These are phyloP conservation scores for Spea multiplicata DNA, from an alignment of 2,113 vertebrate genomes.

Conservation along the genomic window DNA sequence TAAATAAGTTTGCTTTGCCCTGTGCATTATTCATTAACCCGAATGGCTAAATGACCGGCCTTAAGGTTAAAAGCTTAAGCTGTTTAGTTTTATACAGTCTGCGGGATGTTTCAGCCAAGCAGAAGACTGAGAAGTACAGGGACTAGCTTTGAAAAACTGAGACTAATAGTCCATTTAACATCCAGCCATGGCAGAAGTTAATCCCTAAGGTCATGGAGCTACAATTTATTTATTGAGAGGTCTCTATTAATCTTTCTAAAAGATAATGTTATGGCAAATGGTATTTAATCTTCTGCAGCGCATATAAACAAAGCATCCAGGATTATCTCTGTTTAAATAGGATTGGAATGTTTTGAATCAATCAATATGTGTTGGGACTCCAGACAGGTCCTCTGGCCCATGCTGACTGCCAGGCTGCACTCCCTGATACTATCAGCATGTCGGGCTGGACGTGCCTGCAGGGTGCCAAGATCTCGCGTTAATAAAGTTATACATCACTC, in stretches of 20 bases:
- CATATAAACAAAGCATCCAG: constrained; percentile 29
- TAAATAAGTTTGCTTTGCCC: no score
- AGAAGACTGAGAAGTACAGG: no score
- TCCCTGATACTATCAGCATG: background rate
- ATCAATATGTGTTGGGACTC: constrained; percentile 17
- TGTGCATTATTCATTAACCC: no score
- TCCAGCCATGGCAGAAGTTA: background rate
- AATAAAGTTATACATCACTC: no score
- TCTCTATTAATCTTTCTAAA: constrained; percentile 20
- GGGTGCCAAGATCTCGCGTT: background rate
- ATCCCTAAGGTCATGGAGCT: background rate
- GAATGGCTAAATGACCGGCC: no score
- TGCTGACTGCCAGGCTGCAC: background rate
- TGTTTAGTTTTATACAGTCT: no score
- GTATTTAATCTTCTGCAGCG: constrained; percentile 10
- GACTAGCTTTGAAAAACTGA: background rate
- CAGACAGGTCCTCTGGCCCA: constrained; percentile 9
- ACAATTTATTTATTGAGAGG: background rate
- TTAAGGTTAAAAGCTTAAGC: no score
- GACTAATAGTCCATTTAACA: background rate
- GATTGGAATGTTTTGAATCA: constrained; percentile 24
- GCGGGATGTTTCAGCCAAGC: no score
- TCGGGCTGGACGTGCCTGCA: background rate
- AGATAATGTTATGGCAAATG: constrained; percentile 13
- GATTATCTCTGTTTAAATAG: constrained; percentile 38